Evolutionary conservation across 2,797 vertebrate genomes (phyloP).

Genomic region (Myotis myotis): DNA sequence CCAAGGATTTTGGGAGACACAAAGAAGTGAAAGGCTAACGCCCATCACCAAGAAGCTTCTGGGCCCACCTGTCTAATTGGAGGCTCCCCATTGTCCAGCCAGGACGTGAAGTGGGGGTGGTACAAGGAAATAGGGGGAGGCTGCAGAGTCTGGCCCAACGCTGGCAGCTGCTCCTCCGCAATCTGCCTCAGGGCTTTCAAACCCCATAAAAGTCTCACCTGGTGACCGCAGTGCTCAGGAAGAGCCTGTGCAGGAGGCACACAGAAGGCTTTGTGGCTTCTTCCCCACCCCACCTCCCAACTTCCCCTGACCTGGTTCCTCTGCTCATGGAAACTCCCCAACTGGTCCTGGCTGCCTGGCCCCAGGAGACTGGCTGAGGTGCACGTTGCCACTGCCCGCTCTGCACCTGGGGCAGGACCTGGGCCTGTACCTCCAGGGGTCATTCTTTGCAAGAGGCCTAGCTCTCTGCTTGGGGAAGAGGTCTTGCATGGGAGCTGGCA

Average conservation of each 20-base stretch:
- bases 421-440: not conserved
- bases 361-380: not conserved
- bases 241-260: slow-evolving; percentile 44
- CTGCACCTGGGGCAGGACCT: not conserved
- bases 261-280: slow-evolving; percentile 68
- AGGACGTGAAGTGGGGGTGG: not conserved
- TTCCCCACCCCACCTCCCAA: not conserved
- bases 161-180: not conserved
- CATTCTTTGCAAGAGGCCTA: not conserved
- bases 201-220: slow-evolving; percentile 51
- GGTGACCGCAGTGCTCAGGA: not conserved
- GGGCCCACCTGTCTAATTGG: not conserved
- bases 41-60: not conserved
- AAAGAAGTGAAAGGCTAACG: not conserved
- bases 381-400: not conserved
- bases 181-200: not conserved
- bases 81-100: not conserved
- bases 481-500: not conserved
- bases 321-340: slow-evolving; percentile 70
- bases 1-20: not conserved
- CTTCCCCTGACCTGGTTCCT: not conserved
- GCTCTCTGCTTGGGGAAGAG: not conserved
- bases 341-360: slow-evolving; percentile 3
- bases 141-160: not conserved
- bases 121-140: not conserved